Conservation (phyloP, 2,113 vertebrate genomes). For the Hippocampus barbouri region DNA sequence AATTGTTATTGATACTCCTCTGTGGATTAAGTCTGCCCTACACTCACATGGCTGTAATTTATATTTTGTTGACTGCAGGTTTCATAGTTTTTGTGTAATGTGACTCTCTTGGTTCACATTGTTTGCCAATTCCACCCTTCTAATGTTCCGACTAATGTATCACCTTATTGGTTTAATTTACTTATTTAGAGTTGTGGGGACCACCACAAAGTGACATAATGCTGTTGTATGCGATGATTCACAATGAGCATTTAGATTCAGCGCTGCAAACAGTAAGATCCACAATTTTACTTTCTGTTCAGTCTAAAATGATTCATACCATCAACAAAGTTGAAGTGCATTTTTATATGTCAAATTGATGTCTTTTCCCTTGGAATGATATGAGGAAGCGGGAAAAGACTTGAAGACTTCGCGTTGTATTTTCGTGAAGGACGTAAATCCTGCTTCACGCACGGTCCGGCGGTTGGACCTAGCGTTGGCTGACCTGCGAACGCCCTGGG, state of each 20-base stretch:
- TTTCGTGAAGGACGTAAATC: neutral
- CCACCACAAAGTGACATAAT: constrained; percentile 59
- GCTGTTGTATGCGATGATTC: constrained; percentile 29
- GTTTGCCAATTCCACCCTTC: constrained; percentile 66
- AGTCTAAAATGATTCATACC: no score
- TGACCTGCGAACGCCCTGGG: neutral
- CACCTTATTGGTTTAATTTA: constrained; percentile 62
- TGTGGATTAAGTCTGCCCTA: constrained; percentile 58
- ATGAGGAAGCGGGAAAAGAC: neutral
- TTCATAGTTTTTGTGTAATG: constrained; percentile 60
- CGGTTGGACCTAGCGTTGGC: no score
- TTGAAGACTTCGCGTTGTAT: neutral
- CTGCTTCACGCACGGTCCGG: no score
- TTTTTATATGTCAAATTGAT: neutral
- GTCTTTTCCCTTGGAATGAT: neutral
- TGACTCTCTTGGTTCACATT: constrained; percentile 64
- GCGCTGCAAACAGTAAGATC: neutral
- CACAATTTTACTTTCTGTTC: constrained; percentile 10
- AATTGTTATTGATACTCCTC: constrained; percentile 73
- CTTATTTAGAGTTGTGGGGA: constrained; percentile 58
- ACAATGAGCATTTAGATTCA: constrained; percentile 13
- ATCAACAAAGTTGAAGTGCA: neutral
- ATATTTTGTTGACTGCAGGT: constrained; percentile 70
- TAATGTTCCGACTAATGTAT: constrained; percentile 72
- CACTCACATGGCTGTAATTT: constrained; percentile 68